These are phyloP conservation scores for Seriola aureovittata DNA, from an alignment of 2,113 vertebrate species.

Conservation along the genomic window DNA sequence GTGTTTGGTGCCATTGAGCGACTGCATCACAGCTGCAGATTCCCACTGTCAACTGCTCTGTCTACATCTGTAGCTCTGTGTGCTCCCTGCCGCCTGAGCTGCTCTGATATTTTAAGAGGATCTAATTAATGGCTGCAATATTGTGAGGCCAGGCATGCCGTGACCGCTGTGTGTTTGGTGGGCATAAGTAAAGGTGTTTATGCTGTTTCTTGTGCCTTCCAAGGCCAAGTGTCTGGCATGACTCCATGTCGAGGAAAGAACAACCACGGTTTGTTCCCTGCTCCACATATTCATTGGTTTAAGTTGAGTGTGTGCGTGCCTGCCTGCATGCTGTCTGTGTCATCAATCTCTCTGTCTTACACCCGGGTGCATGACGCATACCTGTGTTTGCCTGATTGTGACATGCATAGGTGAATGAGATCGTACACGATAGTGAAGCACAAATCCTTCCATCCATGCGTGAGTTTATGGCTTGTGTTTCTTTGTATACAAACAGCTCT, in stretches of 20 bases:
- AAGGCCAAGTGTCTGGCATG: background rate
- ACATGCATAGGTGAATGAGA: slow-evolving; percentile 47
- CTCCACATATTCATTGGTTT: slow-evolving; percentile 35
- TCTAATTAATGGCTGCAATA: slow-evolving; percentile 46
- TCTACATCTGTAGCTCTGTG: slow-evolving; percentile 24
- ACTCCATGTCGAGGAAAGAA: background rate
- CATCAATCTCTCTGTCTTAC: slow-evolving; percentile 44
- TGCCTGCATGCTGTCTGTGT: slow-evolving; percentile 47
- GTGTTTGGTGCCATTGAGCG: background rate
- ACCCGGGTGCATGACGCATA: slow-evolving; percentile 48
- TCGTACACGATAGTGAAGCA: slow-evolving; percentile 50
- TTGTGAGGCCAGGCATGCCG: background rate
- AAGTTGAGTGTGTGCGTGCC: slow-evolving; percentile 46
- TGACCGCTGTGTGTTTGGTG: slow-evolving; percentile 22
- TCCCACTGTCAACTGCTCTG: slow-evolving; percentile 21
- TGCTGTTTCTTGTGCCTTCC: background rate
- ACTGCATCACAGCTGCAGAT: slow-evolving; percentile 10
- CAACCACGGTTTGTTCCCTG: slow-evolving; percentile 4
- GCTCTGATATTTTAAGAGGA: slow-evolving; percentile 47
- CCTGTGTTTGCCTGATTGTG: slow-evolving; percentile 58
- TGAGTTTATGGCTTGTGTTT: slow-evolving; percentile 21
- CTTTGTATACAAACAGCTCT: slow-evolving; percentile 39
- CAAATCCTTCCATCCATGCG: slow-evolving; percentile 3
- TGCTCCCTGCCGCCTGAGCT: slow-evolving; percentile 36
- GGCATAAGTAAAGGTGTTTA: slow-evolving; percentile 10